Conservation (phyloP, 2,113 vertebrate genomes). For the Eleginops maclovinus region DNA sequence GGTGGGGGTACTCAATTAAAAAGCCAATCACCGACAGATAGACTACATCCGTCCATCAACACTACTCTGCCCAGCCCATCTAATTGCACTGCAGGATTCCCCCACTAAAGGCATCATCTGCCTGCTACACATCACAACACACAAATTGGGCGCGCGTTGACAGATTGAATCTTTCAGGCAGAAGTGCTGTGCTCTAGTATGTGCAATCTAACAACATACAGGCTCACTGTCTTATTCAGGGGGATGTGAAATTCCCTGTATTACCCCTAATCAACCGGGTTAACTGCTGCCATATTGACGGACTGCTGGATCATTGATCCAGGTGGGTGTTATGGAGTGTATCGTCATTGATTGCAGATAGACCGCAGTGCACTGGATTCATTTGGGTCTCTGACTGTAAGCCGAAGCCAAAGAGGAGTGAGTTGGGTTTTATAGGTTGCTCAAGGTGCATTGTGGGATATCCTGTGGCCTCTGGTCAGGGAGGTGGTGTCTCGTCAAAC, state of each 20-base stretch:
- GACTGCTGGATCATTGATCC: constrained; percentile 68
- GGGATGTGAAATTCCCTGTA: constrained; percentile 48
- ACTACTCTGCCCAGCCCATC: constrained; percentile 54
- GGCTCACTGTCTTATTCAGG: constrained; percentile 25
- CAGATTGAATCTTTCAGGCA: constrained; percentile 66
- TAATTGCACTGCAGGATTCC: constrained; percentile 72
- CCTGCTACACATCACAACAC: constrained; percentile 55
- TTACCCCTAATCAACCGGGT: constrained; percentile 73
- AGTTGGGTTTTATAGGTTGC: constrained; percentile 34
- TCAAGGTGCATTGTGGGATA: constrained; percentile 46
- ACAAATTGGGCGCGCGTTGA: constrained; percentile 66
- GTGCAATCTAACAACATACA: constrained; percentile 22
- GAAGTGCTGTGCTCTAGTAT: neutral
- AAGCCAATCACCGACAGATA: constrained; percentile 76
- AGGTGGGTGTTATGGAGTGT: constrained; percentile 68
- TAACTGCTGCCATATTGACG: constrained; percentile 75
- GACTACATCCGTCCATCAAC: constrained; percentile 80
- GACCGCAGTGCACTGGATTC: constrained; percentile 45
- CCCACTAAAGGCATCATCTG: constrained; percentile 58
- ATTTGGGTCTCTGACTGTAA: constrained; percentile 30
- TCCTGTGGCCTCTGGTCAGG: constrained; percentile 21
- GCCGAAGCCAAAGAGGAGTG: constrained; percentile 31
- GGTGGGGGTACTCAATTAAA: constrained; percentile 82
- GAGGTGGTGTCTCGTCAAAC: constrained; percentile 32
- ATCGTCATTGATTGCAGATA: constrained; percentile 66